phyloP scores from a whole-genome alignment of 1,140 invertebrate genomes.

The Copidosoma floridanum region DNA sequence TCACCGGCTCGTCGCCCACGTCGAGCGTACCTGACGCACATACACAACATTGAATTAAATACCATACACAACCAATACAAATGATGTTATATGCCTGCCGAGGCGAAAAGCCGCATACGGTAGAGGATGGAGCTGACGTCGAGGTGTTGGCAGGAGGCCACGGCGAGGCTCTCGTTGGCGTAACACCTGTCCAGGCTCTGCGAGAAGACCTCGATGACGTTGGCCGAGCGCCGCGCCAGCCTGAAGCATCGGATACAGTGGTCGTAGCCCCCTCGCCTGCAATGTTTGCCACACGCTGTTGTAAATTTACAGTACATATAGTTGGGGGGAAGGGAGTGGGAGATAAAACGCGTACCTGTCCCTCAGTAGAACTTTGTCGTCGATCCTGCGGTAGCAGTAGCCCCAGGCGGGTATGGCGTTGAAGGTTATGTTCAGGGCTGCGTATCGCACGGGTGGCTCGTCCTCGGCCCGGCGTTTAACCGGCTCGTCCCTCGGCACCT shows the following conservation, averaged over 20 bases:
- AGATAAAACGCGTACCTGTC: conserved; percentile 65
- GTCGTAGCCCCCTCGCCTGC: conserved; percentile 56
- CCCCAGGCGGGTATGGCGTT: conserved; percentile 71
- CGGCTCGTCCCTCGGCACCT: conserved; percentile 56
- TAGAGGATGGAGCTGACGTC: conserved; percentile 50
- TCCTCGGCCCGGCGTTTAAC: conserved; percentile 43
- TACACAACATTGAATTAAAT: too few relatives aligned
- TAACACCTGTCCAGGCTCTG: conserved; percentile 65
- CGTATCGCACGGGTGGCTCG: conserved; percentile 63
- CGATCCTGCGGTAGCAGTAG: conserved; percentile 62
- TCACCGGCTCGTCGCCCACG: conserved; percentile 51
- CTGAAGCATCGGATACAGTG: conserved; percentile 66
- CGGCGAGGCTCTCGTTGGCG: conserved; percentile 61
- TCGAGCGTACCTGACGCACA: conserved; percentile 57
- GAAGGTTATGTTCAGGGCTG: conserved; percentile 63
- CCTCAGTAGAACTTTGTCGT: conserved; percentile 65
- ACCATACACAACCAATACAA: background rate
- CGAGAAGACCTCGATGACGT: conserved; percentile 66
- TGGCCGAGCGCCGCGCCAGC: conserved; percentile 61
- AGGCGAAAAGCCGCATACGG: too few relatives aligned
- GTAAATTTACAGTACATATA: too few relatives aligned
- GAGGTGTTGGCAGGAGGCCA: conserved; percentile 59
- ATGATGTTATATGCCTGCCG: too few relatives aligned
- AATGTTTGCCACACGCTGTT: too few relatives aligned
- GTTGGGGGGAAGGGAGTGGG: too few relatives aligned